phyloP scores from a whole-genome alignment of 2,888 invertebrate species.

The Clistopyga incitator region DNA sequence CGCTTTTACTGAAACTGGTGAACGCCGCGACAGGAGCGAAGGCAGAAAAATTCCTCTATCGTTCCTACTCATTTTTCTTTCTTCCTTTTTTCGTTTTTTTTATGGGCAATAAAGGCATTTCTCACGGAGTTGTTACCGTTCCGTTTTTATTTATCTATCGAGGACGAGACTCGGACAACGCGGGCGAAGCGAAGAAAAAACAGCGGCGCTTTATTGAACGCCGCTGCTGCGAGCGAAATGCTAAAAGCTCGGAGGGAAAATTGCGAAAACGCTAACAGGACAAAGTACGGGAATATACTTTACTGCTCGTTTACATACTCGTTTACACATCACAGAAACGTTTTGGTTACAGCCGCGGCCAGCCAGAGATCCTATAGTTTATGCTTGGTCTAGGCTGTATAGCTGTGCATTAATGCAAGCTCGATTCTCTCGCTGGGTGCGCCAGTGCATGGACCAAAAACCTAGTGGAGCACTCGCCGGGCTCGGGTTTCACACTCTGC shows the following conservation, averaged over 20 bases:
- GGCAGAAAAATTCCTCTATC: slow-evolving; percentile 42
- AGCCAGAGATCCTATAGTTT: slow-evolving; percentile 6
- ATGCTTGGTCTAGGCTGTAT: slow-evolving; percentile 1
- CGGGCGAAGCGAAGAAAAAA: neutral
- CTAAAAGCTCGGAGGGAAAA: slow-evolving; percentile 39
- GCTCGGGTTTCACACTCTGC: slow-evolving; percentile 30
- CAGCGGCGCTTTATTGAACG: neutral
- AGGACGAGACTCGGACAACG: neutral
- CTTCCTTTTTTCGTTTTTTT: neutral
- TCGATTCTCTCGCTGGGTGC: slow-evolving; percentile 39
- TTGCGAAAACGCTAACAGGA: slow-evolving; percentile 49
- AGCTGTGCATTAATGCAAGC: slow-evolving; percentile 28
- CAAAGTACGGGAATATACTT: slow-evolving; percentile 57
- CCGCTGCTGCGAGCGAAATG: slow-evolving; percentile 3
- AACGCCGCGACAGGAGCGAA: slow-evolving; percentile 10
- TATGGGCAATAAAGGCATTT: neutral
- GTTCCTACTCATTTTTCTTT: slow-evolving; percentile 9
- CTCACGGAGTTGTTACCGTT: neutral
- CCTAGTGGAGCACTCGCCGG: slow-evolving; percentile 18
- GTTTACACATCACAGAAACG: slow-evolving; percentile 55
- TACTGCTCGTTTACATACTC: slow-evolving; percentile 50
- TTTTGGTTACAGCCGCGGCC: slow-evolving; percentile 48
- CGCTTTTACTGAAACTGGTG: slow-evolving; percentile 33
- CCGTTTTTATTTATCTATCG: slow-evolving; percentile 19
- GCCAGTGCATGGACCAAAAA: slow-evolving; percentile 29